phyloP scores from a whole-genome alignment of 2,888 invertebrate genomes.

The Dryadula phaetusa region DNA sequence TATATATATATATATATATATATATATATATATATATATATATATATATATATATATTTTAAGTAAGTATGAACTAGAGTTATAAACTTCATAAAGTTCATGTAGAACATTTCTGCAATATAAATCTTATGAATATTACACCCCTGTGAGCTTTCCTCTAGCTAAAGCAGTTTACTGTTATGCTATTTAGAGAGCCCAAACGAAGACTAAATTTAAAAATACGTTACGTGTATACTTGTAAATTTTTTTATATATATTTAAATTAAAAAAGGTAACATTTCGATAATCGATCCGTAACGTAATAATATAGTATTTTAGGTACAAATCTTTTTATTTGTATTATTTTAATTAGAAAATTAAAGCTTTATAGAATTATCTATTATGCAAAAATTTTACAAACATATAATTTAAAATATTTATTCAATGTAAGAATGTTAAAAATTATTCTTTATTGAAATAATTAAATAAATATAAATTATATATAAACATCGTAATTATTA shows the following conservation, averaged over 20 bases:
- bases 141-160: neutral
- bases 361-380: no score
- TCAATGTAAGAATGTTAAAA: no score
- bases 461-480: neutral
- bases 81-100: neutral
- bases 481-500: neutral
- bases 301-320: no score
- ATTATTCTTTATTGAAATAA: neutral
- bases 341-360: no score
- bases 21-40: no score
- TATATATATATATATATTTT: neutral
- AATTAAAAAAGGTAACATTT: no score
- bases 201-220: neutral
- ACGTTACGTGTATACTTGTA: conserved; percentile 4
- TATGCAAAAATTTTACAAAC: no score
- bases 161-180: neutral
- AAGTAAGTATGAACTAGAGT: conserved; percentile 5
- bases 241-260: neutral
- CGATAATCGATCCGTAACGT: no score
- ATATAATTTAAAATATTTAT: no score
- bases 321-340: no score
- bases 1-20: neutral
- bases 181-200: neutral
- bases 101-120: neutral
- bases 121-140: conserved; percentile 18